Conservation (phyloP, 1,140 invertebrate genomes). For the Hycleus cichorii region DNA sequence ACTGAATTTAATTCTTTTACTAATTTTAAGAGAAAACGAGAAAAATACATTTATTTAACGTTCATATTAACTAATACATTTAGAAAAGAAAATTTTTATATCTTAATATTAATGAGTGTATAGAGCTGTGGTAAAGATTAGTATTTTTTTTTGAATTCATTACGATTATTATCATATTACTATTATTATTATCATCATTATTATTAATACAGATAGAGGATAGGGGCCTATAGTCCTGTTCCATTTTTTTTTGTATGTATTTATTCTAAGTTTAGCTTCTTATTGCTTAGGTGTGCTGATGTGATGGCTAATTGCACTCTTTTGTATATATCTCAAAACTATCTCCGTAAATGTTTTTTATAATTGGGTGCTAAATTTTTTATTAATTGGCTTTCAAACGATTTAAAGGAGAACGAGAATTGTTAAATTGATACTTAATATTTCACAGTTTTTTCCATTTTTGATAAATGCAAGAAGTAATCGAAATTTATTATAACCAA, state of each 20-base stretch:
- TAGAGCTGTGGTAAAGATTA: constrained; percentile 32
- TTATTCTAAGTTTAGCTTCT: constrained; percentile 31
- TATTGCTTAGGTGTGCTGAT: constrained; percentile 37
- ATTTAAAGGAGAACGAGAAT: neutral
- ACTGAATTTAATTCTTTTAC: constrained; percentile 4
- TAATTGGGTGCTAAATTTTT: constrained; percentile 28
- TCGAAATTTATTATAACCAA: too few species aligned
- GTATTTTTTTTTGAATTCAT: neutral
- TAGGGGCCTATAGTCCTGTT: neutral
- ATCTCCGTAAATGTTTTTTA: constrained; percentile 27
- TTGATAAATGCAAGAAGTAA: too few species aligned
- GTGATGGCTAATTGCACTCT: constrained; percentile 36
- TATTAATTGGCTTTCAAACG: constrained; percentile 15
- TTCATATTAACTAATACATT: neutral
- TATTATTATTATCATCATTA: too few species aligned
- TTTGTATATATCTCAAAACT: constrained; percentile 34
- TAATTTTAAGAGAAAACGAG: neutral
- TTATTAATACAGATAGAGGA: neutral
- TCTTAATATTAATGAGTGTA: constrained; percentile 19
- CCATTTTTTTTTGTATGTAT: constrained; percentile 24
- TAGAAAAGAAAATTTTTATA: constrained; percentile 3
- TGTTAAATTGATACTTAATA: neutral
- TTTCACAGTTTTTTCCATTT: too few species aligned
- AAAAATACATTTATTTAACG: constrained; percentile 2
- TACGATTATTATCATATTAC: neutral